A percentile compares a stretch with the other conserved stretches of the same genome.
Conservation (phyloP, 2,113 vertebrate genomes). For the Toxotes jaculatrix region DNA sequence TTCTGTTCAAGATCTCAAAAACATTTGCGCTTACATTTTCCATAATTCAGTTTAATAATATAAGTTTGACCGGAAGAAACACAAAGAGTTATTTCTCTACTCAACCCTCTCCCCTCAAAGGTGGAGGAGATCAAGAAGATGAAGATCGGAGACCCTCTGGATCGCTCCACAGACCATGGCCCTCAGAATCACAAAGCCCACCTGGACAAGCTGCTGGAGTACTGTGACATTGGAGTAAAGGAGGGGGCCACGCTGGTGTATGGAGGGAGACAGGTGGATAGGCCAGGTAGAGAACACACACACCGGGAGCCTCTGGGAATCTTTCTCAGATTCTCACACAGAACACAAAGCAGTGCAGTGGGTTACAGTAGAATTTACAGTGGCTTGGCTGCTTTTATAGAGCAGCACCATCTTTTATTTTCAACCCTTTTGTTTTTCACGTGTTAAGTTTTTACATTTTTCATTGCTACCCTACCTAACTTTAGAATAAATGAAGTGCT, state of each 20-base stretch:
- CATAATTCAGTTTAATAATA: not conserved
- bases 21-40: not conserved
- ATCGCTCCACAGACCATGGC: constrained; percentile 89
- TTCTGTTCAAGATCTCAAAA: too few species aligned
- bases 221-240: constrained; percentile 84
- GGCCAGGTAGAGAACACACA: constrained; percentile 83
- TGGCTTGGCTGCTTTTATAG: too few species aligned
- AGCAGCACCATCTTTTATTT: too few species aligned
- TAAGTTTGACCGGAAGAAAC: not conserved
- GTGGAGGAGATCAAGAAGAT: constrained; percentile 90
- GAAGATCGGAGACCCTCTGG: constrained; percentile 90
- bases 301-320: not conserved
- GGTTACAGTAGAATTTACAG: too few species aligned
- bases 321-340: too few species aligned
- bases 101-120: constrained; percentile 66
- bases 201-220: constrained; percentile 88
- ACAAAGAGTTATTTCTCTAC: not conserved
- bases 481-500: too few species aligned
- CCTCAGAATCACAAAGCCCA: constrained; percentile 93
- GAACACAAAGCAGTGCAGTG: too few species aligned
- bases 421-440: too few species aligned
- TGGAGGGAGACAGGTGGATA: constrained; percentile 86
- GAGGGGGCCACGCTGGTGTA: constrained; percentile 89
- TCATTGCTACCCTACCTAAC: too few species aligned
- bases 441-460: too few species aligned